Evolutionary conservation across 2,113 vertebrate genomes (phyloP).

Genomic region (Enhydra lutris): DNA sequence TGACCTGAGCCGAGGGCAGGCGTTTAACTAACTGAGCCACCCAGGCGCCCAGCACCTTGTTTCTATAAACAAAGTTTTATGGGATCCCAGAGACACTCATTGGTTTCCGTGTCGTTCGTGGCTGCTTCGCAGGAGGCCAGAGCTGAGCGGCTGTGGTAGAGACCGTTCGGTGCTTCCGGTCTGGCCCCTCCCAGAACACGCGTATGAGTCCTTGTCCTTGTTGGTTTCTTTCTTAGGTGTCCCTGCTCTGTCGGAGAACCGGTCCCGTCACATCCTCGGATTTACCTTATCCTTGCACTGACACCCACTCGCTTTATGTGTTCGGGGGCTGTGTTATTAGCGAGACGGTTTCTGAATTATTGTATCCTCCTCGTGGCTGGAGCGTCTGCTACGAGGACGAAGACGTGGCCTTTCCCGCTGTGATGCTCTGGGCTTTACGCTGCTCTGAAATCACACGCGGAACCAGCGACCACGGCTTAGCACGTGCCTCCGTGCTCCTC

Average conservation of each 20-base stretch:
- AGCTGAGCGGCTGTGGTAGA: background rate
- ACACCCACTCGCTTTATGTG: fast-evolving
- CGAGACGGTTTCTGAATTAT: background rate
- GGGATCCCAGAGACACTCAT: background rate
- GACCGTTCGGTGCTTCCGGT: background rate
- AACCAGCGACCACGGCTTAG: fast-evolving
- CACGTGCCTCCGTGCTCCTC: background rate
- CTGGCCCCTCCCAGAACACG: background rate
- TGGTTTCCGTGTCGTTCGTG: fast-evolving
- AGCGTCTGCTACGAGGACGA: fast-evolving
- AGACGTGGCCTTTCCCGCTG: fast-evolving
- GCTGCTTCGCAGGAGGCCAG: background rate
- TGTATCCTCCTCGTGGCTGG: background rate
- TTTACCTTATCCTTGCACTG: background rate
- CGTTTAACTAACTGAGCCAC: too few species aligned
- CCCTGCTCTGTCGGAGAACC: background rate
- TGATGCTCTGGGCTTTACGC: background rate
- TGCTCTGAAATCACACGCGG: fast-evolving
- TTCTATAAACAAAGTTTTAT: background rate
- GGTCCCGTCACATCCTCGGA: background rate
- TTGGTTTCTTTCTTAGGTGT: background rate
- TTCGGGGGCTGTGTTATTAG: background rate
- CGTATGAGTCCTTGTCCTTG: background rate
- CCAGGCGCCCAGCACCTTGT: background rate
- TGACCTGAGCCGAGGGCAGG: too few species aligned